Evolutionary conservation across 2,888 invertebrate genomes (phyloP).

Genomic region (Gerris lacustris): DNA sequence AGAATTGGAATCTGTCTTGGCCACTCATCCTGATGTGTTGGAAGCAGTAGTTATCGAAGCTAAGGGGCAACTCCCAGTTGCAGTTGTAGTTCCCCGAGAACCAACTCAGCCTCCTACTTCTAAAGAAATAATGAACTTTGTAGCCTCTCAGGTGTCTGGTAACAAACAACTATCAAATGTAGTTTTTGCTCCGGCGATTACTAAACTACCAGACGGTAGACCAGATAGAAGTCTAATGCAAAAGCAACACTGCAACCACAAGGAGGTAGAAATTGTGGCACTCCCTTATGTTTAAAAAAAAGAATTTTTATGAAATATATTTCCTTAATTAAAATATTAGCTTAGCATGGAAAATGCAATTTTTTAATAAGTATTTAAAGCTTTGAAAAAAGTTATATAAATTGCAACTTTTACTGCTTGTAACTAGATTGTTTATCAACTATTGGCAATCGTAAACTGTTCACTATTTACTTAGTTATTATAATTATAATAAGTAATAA

Average conservation of each 20-base stretch:
- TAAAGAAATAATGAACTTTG: constrained; percentile 42
- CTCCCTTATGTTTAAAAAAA: not conserved
- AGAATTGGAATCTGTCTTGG: constrained; percentile 62
- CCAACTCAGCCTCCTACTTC: constrained; percentile 43
- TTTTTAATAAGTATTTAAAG: no score
- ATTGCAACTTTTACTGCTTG: no score
- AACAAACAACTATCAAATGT: constrained; percentile 47
- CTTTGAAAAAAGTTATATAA: no score
- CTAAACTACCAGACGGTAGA: constrained; percentile 19
- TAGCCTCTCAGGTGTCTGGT: constrained; percentile 45
- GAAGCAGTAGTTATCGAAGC: constrained; percentile 68
- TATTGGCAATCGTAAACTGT: no score
- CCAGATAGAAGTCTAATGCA: constrained; percentile 18
- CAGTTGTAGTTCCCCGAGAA: constrained; percentile 58
- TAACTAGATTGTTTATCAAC: no score
- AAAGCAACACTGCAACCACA: constrained; percentile 3
- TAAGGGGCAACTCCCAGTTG: constrained; percentile 63
- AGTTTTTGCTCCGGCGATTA: constrained; percentile 20
- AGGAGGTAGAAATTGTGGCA: constrained; percentile 1
- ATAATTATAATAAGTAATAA: no score
- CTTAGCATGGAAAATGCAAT: no score
- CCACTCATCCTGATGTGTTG: constrained; percentile 55
- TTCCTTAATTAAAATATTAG: no score
- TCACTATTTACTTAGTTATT: no score
- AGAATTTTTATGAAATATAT: no score